Percentiles rank a stretch among this genome's conserved stretches.
Conservation (phyloP, 2,797 vertebrate genomes). For the Coccyzus lansbergi region DNA sequence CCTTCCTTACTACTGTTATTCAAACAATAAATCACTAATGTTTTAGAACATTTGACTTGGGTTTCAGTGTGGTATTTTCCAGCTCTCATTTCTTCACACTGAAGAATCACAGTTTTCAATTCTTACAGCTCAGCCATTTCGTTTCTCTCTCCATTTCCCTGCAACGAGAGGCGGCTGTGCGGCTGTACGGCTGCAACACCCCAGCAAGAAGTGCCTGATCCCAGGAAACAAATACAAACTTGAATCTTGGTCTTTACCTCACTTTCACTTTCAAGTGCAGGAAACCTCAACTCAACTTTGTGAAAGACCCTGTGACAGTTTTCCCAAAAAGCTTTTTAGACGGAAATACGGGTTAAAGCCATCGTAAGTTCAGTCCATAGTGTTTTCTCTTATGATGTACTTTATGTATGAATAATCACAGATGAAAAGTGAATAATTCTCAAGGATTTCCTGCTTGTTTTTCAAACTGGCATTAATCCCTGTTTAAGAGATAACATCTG, state of each 20-base stretch:
- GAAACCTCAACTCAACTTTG: slow-evolving; percentile 10
- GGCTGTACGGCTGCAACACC: background rate
- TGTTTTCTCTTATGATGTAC: slow-evolving; percentile 9
- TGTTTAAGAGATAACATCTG: slow-evolving; percentile 57
- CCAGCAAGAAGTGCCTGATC: background rate
- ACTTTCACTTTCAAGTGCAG: slow-evolving; percentile 29
- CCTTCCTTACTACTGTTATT: background rate
- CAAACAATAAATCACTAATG: slow-evolving; percentile 15
- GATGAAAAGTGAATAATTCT: slow-evolving; percentile 55
- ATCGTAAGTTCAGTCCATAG: background rate
- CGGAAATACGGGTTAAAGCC: slow-evolving; percentile 10
- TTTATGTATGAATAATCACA: slow-evolving; percentile 44
- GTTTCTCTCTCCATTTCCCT: background rate
- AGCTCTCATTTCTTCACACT: background rate
- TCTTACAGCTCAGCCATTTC: background rate
- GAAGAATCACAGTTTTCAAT: slow-evolving; percentile 1
- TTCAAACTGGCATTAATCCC: slow-evolving; percentile 59
- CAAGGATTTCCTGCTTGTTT: slow-evolving; percentile 57
- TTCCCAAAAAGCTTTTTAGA: slow-evolving; percentile 26
- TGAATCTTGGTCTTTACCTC: background rate
- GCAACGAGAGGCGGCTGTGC: background rate
- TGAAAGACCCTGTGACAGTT: background rate
- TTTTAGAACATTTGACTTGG: background rate
- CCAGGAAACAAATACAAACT: background rate
- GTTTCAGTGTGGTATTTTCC: slow-evolving; percentile 2